phyloP scores from a whole-genome alignment of 2,888 invertebrate species.

The Andrena hattorfiana region DNA sequence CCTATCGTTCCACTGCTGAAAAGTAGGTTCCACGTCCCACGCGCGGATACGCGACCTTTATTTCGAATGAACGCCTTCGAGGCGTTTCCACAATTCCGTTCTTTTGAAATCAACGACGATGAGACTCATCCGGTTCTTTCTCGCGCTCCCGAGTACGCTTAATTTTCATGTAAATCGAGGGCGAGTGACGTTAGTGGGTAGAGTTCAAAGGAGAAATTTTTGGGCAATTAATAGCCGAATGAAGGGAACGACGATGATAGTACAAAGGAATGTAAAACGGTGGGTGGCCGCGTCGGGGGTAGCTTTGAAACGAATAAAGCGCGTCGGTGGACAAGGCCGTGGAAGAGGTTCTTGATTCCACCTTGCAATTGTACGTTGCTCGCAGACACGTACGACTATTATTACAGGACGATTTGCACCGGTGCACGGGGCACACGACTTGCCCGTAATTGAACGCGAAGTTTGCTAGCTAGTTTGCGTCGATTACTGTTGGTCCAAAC shows the following conservation, averaged over 20 bases:
- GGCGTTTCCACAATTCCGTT: constrained; percentile 7
- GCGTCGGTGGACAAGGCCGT: constrained; percentile 62
- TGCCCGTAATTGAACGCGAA: constrained; percentile 48
- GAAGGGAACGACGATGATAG: neutral
- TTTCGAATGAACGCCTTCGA: neutral
- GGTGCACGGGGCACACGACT: constrained; percentile 31
- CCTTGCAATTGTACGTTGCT: constrained; percentile 55
- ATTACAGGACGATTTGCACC: constrained; percentile 57
- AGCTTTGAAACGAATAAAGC: constrained; percentile 44
- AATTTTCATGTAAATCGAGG: constrained; percentile 51
- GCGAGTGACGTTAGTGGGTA: neutral
- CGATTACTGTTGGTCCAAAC: constrained; percentile 5
- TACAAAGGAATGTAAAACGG: constrained; percentile 7
- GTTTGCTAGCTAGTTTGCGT: constrained; percentile 15
- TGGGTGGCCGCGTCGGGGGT: neutral
- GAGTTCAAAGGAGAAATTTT: constrained; percentile 27
- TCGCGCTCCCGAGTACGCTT: constrained; percentile 1
- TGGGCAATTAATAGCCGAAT: constrained; percentile 9
- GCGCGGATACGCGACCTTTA: neutral
- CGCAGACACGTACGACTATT: constrained; percentile 39
- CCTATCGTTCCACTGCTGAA: neutral
- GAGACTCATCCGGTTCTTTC: constrained; percentile 52
- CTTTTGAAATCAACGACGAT: constrained; percentile 13
- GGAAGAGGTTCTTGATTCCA: constrained; percentile 61
- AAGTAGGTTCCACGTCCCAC: neutral